A percentile compares a stretch with the other conserved stretches of the same genome.
These are phyloP conservation scores for Synergus japonicus DNA, from an alignment of 2,888 invertebrate species.

Conservation along the genomic window DNA sequence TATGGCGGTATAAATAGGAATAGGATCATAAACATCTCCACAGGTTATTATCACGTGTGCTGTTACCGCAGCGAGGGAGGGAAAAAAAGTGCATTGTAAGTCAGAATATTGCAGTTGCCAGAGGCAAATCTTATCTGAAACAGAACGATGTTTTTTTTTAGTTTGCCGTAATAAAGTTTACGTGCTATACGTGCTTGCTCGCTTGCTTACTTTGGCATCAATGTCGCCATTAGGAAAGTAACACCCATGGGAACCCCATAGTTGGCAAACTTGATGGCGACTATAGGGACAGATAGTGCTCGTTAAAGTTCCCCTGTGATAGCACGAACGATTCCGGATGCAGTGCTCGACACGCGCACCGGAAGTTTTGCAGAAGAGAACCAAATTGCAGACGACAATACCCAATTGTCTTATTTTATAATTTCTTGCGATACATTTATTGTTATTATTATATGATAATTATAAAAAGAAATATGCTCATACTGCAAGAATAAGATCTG, in stretches of 20 bases:
- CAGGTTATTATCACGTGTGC: background rate
- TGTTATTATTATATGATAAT: background rate
- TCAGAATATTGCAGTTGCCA: conserved; percentile 6
- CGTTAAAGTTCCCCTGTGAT: conserved; percentile 56
- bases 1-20: background rate
- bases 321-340: conserved; percentile 64
- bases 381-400: background rate
- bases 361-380: conserved; percentile 31
- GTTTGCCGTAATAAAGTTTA: conserved; percentile 5
- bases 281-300: conserved; percentile 52
- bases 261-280: conserved; percentile 51
- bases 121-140: conserved; percentile 40
- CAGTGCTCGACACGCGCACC: conserved; percentile 49
- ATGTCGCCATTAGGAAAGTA: conserved; percentile 55
- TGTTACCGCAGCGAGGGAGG: background rate
- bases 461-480: background rate
- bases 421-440: background rate
- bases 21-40: background rate
- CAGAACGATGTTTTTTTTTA: conserved; percentile 22
- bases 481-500: too few species aligned
- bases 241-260: conserved; percentile 62
- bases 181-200: conserved; percentile 38
- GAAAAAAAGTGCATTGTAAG: background rate
- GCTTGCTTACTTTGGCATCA: conserved; percentile 4
- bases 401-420: too few species aligned